These are phyloP conservation scores for Malurus melanocephalus DNA, from an alignment of 2,113 vertebrate species.

Conservation along the genomic window DNA sequence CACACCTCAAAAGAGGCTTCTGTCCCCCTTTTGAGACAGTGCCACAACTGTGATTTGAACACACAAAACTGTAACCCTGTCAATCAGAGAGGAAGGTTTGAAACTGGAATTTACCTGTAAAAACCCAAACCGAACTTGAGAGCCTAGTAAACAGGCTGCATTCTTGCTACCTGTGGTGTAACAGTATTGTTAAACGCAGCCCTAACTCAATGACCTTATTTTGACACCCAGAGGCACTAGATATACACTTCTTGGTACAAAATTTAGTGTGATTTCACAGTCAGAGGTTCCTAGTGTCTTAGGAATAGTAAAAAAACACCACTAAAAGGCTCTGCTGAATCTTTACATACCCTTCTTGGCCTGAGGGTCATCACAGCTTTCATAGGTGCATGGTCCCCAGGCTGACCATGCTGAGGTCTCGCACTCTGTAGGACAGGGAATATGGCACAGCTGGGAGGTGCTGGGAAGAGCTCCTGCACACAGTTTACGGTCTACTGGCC, in stretches of 20 bases:
- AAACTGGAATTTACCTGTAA: neutral
- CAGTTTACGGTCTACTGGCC: slow-evolving; percentile 82
- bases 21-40: neutral
- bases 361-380: slow-evolving; percentile 89
- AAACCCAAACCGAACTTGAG: neutral
- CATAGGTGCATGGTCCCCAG: slow-evolving; percentile 96
- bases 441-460: slow-evolving; percentile 90
- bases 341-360: slow-evolving; percentile 87
- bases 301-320: neutral
- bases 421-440: slow-evolving; percentile 90
- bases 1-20: neutral
- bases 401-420: slow-evolving; percentile 90
- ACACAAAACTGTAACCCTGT: neutral
- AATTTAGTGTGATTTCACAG: neutral
- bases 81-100: neutral
- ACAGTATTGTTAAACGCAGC: neutral
- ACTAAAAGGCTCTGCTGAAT: neutral
- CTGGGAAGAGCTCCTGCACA: slow-evolving; percentile 82
- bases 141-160: neutral
- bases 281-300: neutral
- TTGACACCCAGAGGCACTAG: neutral
- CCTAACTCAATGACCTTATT: neutral
- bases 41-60: neutral
- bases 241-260: neutral
- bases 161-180: neutral